Base-by-base conservation (phyloP, 1,140 invertebrate species). In the Brachionus paranguensis region DNA sequence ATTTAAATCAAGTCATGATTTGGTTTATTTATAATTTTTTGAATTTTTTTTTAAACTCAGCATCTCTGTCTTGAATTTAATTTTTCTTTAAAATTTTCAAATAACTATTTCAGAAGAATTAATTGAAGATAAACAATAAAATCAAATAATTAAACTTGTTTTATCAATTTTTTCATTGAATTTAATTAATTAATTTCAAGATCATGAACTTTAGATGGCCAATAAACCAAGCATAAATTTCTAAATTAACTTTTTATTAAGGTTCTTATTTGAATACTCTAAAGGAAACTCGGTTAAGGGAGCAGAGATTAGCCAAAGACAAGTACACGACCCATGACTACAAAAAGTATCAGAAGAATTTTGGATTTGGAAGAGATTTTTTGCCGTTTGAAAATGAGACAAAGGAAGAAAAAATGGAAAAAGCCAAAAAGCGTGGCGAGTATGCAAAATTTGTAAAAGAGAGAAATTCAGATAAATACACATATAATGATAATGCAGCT, bases 261-360 rank as follows among this genome's bases (percentile, higher is more conserved):
- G 78, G 78, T 5, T 81, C 78, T 7, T 81, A 81, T 45, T 60
- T 81, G 17, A 41, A 64, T 27, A 24, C 64, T 4, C 45, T 81
- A 17, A 60, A 68, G 27, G 78, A 81, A 27, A 81, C 78, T 3
- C 50, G 78, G 17, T 45, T 64, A 47, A 60, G 78, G 37, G 78
- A 81, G 24, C 53, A 60, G 43, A 60, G 78, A 64, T 47, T 81
- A 14, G 78, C 78, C 27, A 81, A 81, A 45, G 78, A 81, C 43
- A 81, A 81, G 41, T 81, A 81, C 78, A 64, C 78, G n/a, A 45
- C 78, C 12, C 29, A 41, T 17, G 78, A 81, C 17, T 81, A 81
- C n/a, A 81, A 81, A 29, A 60, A 81, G 5, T 81, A 64, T 81
- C 78, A 81, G 24, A 81, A 81, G 27, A 81, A 81, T 45, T 81